A percentile compares a stretch with the other conserved stretches of the same genome.
Evolutionary conservation across 2,888 invertebrate species (phyloP).

Genomic region (Ochropleura plecta): DNA sequence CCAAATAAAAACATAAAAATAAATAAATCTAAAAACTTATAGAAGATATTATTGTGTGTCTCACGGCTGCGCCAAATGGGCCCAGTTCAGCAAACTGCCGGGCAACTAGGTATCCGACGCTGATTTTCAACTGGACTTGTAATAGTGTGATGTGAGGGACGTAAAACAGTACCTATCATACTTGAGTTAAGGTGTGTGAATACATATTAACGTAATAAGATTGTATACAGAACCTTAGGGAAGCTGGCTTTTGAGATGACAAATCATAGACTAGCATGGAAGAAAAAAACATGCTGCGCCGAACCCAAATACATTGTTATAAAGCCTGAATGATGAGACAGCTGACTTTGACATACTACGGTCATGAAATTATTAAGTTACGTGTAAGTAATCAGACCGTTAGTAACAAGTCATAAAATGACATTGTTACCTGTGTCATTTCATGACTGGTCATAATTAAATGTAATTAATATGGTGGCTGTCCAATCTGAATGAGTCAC

Average conservation of each 20-base stretch:
- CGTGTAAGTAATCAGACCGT: not conserved
- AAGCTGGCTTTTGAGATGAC: not conserved
- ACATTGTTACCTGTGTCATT: slow-evolving; percentile 5
- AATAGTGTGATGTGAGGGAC: too few relatives aligned
- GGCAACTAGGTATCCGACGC: too few relatives aligned
- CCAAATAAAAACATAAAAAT: too few relatives aligned
- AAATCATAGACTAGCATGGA: not conserved
- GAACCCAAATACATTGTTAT: not conserved
- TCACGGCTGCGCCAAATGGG: too few relatives aligned
- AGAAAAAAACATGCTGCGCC: not conserved
- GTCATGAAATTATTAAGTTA: not conserved
- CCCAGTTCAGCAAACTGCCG: too few relatives aligned
- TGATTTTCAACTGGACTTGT: too few relatives aligned
- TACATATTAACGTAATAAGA: too few relatives aligned
- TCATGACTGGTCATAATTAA: slow-evolving; percentile 35
- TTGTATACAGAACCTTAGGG: too few relatives aligned
- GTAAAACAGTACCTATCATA: too few relatives aligned
- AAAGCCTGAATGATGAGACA: not conserved
- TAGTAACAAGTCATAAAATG: not conserved
- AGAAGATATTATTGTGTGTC: too few relatives aligned
- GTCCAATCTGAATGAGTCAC: slow-evolving; percentile 55
- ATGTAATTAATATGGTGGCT: slow-evolving; percentile 52
- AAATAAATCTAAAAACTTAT: too few relatives aligned
- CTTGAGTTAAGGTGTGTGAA: too few relatives aligned
- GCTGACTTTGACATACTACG: not conserved